phyloP scores from a whole-genome alignment of 1,140 invertebrate genomes.

The Brachionus angularis region DNA sequence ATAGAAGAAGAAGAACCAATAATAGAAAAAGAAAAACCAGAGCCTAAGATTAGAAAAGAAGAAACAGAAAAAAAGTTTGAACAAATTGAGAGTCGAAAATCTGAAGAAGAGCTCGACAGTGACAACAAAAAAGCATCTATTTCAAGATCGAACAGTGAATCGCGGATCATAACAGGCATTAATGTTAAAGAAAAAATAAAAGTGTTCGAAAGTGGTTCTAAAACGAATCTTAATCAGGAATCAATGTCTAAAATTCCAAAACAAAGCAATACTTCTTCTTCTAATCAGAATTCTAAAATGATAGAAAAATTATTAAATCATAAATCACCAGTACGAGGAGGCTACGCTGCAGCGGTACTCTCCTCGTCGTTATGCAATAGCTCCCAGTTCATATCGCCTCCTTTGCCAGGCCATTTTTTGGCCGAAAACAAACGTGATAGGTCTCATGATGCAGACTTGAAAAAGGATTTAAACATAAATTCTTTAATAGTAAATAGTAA shows the following conservation, averaged over 20 bases:
- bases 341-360: not conserved
- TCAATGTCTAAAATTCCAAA: not conserved
- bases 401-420: not conserved
- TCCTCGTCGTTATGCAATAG: not conserved
- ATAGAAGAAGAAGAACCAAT: too few species aligned
- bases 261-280: not conserved
- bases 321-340: constrained; percentile 1
- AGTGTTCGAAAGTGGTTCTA: constrained; percentile 1
- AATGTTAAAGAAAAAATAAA: not conserved
- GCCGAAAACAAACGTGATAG: not conserved
- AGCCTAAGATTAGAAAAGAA: too few species aligned
- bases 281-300: not conserved
- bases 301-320: not conserved
- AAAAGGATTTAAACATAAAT: not conserved
- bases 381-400: not conserved
- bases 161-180: not conserved
- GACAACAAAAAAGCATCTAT: too few species aligned
- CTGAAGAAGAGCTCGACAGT: too few species aligned
- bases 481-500: not conserved
- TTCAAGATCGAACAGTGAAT: not conserved
- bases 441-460: not conserved
- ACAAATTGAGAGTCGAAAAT: not conserved
- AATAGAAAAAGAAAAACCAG: too few species aligned
- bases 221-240: not conserved
- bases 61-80: too few species aligned